phyloP scores from a whole-genome alignment of 2,113 vertebrate genomes.

The Laticauda colubrina region DNA sequence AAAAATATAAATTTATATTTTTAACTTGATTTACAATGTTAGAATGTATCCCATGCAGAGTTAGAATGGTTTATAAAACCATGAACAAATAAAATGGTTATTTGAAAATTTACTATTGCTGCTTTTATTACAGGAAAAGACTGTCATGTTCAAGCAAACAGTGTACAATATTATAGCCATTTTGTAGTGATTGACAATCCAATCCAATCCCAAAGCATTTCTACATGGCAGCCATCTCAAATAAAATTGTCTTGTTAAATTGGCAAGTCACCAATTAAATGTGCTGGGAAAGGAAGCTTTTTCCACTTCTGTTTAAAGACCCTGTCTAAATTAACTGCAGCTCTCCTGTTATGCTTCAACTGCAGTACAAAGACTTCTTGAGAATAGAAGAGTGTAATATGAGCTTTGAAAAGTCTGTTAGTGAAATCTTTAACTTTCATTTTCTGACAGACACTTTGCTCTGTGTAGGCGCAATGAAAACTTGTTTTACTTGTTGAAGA shows the following conservation, averaged over 20 bases:
- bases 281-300: neutral
- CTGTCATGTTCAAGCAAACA: neutral
- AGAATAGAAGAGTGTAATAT: slow-evolving; percentile 53
- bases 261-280: neutral
- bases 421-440: slow-evolving; percentile 44
- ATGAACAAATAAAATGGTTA: neutral
- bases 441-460: slow-evolving; percentile 27
- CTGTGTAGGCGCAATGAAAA: slow-evolving; percentile 23
- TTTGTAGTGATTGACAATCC: neutral
- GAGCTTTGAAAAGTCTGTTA: slow-evolving; percentile 53
- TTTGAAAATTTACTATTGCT: neutral
- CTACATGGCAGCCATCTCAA: neutral
- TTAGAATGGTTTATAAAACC: neutral
- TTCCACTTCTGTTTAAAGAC: slow-evolving; percentile 14
- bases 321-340: slow-evolving; percentile 53
- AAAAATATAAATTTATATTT: neutral
- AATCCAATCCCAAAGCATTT: neutral
- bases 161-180: neutral
- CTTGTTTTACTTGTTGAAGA: neutral
- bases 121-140: neutral
- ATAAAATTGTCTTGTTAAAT: neutral
- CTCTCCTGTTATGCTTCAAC: slow-evolving; percentile 57
- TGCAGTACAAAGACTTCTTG: slow-evolving; percentile 58
- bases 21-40: neutral
- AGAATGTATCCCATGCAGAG: neutral